Base-by-base conservation (phyloP, 2,888 invertebrate species). In the Dichetophora obliterata region DNA sequence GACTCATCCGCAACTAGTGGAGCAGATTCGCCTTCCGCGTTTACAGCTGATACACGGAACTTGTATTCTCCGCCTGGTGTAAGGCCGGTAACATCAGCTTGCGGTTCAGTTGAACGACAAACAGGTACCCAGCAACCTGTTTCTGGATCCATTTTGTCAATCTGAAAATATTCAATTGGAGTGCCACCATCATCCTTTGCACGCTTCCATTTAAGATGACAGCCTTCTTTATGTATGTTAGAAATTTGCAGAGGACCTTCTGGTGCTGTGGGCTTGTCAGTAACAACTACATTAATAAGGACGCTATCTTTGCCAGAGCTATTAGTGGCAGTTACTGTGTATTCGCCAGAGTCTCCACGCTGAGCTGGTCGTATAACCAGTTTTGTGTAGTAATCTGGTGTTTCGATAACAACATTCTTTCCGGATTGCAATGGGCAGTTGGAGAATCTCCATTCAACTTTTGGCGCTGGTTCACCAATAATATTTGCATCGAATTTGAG, bases 31-130 rank as follows among this genome's bases (percentile, higher is more conserved):
- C 99, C 99, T 90, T 98, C 98, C 1, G 96, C 92, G 90, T 99
- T 99, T 16, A 98, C 96, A 68, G 99, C 99, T 5, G 95, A 92
- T 5, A 99, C 98, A 77, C 98, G 92, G 93, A 99, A 99, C 90
- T 95, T 95, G 90, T 98, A 99, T 90, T 98, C 96, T 88, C 96
- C 94, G 86, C 96, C 95, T 77, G 96, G 94, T 80, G 95, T 97
- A 82, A 99, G 90, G 59, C 95, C 95, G 82, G 94, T 94, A 0
- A 96, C 94, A 84, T 96, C 95, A 82, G 94, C 92, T 85, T 92
- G 93, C 43, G 96, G 95, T 83, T 96, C 96, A 57, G 93, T 93
- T 14, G 95, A 92, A 81, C 96, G 92, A 22, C 95, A 95, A 85
- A 95, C 96, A 0, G 96, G 96, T 80, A 96, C 93, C 96, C 96